A percentile compares a stretch with the other conserved stretches of the same genome.
phyloP scores from a whole-genome alignment of 2,888 invertebrate species.

The Drosophila affinis region DNA sequence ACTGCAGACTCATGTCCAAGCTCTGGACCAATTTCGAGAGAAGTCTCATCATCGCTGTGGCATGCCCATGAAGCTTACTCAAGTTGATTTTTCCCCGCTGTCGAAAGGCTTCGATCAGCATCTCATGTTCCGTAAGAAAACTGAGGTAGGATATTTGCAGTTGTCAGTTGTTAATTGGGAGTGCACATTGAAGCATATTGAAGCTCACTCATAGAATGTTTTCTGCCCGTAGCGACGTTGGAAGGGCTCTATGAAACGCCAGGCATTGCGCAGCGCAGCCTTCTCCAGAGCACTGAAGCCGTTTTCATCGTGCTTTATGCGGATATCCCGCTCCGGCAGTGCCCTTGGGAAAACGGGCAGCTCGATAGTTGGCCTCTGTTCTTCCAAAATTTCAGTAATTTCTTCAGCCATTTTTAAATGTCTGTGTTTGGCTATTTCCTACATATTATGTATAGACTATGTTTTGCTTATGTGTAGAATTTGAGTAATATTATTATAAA shows the following conservation, averaged over 20 bases:
- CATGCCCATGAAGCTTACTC: constrained; percentile 52
- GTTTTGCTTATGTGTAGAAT: no score
- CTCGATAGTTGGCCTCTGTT: not conserved
- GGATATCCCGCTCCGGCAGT: constrained; percentile 15
- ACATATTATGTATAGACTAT: not conserved
- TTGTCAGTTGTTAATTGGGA: not conserved
- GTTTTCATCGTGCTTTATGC: constrained; percentile 42
- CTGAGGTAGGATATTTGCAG: constrained; percentile 28
- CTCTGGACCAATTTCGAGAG: constrained; percentile 49
- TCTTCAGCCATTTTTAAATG: not conserved
- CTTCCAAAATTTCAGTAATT: not conserved
- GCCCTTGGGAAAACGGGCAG: constrained; percentile 33
- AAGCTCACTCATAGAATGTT: constrained; percentile 22
- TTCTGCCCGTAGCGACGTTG: constrained; percentile 33
- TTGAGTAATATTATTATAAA: no score
- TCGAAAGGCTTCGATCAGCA: constrained; percentile 61
- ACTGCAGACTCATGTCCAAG: constrained; percentile 19
- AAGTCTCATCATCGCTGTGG: constrained; percentile 45
- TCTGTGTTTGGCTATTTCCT: not conserved
- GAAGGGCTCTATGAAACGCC: constrained; percentile 43
- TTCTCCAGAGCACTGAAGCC: constrained; percentile 54
- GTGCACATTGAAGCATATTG: no score
- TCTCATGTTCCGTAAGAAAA: constrained; percentile 54
- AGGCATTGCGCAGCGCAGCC: constrained; percentile 51
- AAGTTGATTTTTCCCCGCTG: constrained; percentile 41